Percentiles rank a stretch among this genome's conserved stretches.
Conservation (phyloP, 2,888 invertebrate genomes). For the Chrysotoxum bicinctum region DNA sequence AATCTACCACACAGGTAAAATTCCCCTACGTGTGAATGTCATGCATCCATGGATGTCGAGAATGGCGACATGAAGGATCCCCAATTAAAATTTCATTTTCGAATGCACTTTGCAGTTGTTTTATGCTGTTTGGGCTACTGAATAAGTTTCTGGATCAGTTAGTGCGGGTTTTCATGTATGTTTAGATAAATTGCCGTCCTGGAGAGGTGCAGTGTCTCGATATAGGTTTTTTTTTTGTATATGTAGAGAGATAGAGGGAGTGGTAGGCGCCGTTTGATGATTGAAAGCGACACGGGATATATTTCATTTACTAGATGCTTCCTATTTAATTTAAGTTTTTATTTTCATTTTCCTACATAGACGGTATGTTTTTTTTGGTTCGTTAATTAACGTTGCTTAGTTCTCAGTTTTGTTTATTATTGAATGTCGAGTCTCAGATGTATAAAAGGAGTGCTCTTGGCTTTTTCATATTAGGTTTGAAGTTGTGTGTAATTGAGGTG, state of each 20-base stretch:
- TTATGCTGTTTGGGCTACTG: constrained; percentile 52
- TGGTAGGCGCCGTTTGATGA: constrained; percentile 69
- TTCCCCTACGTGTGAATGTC: constrained; percentile 25
- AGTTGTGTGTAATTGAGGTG: constrained; percentile 50
- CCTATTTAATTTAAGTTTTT: constrained; percentile 19
- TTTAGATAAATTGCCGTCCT: constrained; percentile 67
- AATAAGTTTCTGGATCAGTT: constrained; percentile 61
- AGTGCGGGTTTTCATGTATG: constrained; percentile 54
- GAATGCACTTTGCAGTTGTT: constrained; percentile 70
- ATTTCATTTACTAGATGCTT: constrained; percentile 56
- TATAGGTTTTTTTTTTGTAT: neutral
- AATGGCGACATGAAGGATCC: constrained; percentile 66
- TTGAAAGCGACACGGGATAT: constrained; percentile 63
- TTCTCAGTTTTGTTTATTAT: constrained; percentile 65
- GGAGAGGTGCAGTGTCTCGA: constrained; percentile 19
- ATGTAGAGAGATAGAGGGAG: constrained; percentile 31
- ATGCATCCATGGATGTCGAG: constrained; percentile 66
- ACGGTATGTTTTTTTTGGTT: constrained; percentile 31
- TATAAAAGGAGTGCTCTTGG: constrained; percentile 26
- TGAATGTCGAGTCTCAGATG: constrained; percentile 31
- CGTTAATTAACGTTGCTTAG: constrained; percentile 72
- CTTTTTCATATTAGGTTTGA: constrained; percentile 16
- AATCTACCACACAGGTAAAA: neutral
- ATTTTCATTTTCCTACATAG: neutral
- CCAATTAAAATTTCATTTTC: constrained; percentile 73